Base-by-base conservation (phyloP, 2,113 vertebrate species). In the Limnothrissa miodon region DNA sequence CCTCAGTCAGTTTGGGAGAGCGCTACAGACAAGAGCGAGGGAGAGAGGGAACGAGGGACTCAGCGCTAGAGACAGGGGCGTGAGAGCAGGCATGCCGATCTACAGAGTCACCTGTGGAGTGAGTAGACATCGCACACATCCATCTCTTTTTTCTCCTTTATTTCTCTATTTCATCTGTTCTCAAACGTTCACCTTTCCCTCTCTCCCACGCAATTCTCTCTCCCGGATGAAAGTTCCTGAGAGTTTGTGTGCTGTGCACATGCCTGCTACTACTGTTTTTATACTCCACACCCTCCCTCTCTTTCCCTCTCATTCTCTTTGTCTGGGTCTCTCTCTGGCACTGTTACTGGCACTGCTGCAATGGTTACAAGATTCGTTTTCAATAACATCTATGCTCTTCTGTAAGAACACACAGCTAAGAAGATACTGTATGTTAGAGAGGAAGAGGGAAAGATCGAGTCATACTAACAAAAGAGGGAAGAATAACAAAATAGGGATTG, bases 51-150 rank as follows among this genome's bases (percentile, higher is more conserved):
- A 78, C 85, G 89, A 89, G 86, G 87, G 85, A 80, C 84, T n/a
- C 3, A 10, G 59, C 59, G 59, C 9, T 25, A 66, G 59, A 66
- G 89, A 36, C 29, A 74, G 66, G 13, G 90, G 88, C 90, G 91
- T 90, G 91, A 89, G 90, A 89, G 83, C 90, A 92, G 93, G 87
- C 90, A 95, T 95, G 95, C 94, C 94, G 90, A 93, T 90, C 91
- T 91, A 92, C 90, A 93, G 87, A 87, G 84, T 91, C 90, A 90
- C 90, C 85, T 93, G 90, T 90, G 90, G 93, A 93, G 94, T 95
- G 92, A 95, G 94, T 95, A 94, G 9, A 36, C 66, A 70, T 0
- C 66, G 15, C 66, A 74, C 66, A 74, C 66, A 74, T 5, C 11
- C 66, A 39, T 36, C 25, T 36, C 51, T 15, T 19, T 51, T 51